A percentile compares a stretch with the other conserved stretches of the same genome.
Evolutionary conservation across 2,888 invertebrate species (phyloP).

Genomic region (Plebejus argus): DNA sequence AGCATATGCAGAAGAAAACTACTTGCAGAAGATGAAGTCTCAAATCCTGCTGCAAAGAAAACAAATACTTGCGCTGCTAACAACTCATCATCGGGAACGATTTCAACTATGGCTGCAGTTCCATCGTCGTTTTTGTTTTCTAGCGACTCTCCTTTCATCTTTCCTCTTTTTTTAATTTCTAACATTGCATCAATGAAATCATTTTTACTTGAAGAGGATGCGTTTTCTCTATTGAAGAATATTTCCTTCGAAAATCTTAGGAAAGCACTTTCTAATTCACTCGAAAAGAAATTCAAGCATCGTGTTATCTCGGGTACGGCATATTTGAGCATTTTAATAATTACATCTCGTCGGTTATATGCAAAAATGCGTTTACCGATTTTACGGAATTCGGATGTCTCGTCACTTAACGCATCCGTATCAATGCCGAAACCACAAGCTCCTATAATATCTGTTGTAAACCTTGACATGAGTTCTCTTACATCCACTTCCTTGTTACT

Average conservation of each 20-base stretch:
- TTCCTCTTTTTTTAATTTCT: constrained; percentile 60
- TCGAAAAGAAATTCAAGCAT: constrained; percentile 4
- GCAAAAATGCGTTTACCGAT: constrained; percentile 39
- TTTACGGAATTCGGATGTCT: constrained; percentile 53
- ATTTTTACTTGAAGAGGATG: constrained; percentile 56
- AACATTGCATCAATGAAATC: constrained; percentile 67
- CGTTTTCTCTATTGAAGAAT: constrained; percentile 48
- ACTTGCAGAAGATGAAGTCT: constrained; percentile 73
- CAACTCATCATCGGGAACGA: constrained; percentile 57
- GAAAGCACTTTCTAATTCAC: constrained; percentile 1
- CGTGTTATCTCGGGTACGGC: neutral
- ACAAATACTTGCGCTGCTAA: constrained; percentile 67
- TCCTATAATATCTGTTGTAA: constrained; percentile 60
- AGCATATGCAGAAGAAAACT: constrained; percentile 69
- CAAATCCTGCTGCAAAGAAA: constrained; percentile 49
- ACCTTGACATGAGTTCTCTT: constrained; percentile 59
- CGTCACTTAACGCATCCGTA: constrained; percentile 55
- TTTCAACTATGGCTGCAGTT: constrained; percentile 52
- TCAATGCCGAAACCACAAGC: constrained; percentile 62
- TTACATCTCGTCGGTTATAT: neutral
- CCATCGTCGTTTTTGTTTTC: constrained; percentile 58
- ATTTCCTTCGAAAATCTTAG: constrained; percentile 14
- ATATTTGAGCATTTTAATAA: constrained; percentile 15
- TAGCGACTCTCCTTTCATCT: constrained; percentile 60
- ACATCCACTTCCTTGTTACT: constrained; percentile 43